A percentile compares a stretch with the other conserved stretches of the same genome.
These are phyloP conservation scores for Empidonax traillii DNA, from an alignment of 2,113 vertebrate species.

Conservation along the genomic window DNA sequence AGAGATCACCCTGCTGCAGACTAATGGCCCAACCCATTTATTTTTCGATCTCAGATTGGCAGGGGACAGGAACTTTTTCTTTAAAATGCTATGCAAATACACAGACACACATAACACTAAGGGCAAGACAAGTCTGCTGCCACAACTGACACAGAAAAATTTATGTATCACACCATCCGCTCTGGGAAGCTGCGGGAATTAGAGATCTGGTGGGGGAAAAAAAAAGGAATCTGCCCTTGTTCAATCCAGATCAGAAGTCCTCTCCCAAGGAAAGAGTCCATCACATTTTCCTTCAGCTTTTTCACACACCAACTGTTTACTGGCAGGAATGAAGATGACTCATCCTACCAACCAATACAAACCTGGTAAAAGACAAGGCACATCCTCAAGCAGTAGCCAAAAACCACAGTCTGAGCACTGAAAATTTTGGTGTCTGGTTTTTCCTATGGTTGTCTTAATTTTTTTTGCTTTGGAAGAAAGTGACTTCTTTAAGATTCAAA, in stretches of 20 bases:
- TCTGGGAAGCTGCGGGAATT: background rate
- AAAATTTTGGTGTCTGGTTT: background rate
- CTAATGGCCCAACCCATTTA: background rate
- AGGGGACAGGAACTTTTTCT: background rate
- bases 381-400: background rate
- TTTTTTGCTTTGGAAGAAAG: background rate
- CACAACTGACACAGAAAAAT: background rate
- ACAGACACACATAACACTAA: background rate
- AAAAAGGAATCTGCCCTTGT: background rate
- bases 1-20: background rate
- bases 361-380: background rate
- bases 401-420: background rate
- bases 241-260: background rate
- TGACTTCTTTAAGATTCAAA: background rate
- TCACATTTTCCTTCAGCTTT: background rate
- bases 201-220: background rate
- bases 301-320: background rate
- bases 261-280: background rate
- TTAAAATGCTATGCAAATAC: background rate
- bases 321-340: background rate
- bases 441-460: background rate
- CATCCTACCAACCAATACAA: background rate
- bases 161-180: background rate
- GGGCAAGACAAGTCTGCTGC: background rate
- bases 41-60: background rate